Conservation (phyloP, 2,113 vertebrate species). For the Camelus bactrianus region DNA sequence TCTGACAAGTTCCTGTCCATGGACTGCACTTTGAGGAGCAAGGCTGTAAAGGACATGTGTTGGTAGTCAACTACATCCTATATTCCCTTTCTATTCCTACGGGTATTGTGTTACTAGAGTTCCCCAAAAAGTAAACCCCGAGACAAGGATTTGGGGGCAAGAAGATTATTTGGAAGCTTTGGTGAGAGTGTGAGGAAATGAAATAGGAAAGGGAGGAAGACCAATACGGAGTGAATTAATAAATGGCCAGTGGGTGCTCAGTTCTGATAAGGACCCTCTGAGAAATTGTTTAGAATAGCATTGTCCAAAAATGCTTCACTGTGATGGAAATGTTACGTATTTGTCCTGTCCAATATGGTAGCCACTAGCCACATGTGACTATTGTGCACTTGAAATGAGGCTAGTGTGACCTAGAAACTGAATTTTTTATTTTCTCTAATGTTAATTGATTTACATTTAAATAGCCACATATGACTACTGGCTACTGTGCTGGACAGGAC, state of each 20-base stretch:
- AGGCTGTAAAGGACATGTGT: neutral
- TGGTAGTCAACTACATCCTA: neutral
- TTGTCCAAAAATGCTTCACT: neutral
- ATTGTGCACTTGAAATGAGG: neutral
- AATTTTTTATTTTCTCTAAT: neutral
- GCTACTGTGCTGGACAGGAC: neutral
- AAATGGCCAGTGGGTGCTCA: neutral
- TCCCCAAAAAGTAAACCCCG: neutral
- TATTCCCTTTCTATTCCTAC: neutral
- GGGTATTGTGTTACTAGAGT: neutral
- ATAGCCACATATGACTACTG: neutral
- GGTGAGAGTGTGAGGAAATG: neutral
- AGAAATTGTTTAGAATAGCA: neutral
- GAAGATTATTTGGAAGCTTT: neutral
- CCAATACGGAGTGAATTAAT: neutral
- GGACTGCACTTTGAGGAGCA: neutral
- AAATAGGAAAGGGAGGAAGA: neutral
- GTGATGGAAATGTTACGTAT: neutral
- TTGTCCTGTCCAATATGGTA: neutral
- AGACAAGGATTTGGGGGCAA: neutral
- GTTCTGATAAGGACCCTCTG: neutral
- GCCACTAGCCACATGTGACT: neutral
- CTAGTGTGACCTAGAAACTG: neutral
- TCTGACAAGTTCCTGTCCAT: neutral
- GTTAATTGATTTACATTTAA: constrained; percentile 12